Conservation (phyloP, 2,888 invertebrate species). For the Cetonia aurata region DNA sequence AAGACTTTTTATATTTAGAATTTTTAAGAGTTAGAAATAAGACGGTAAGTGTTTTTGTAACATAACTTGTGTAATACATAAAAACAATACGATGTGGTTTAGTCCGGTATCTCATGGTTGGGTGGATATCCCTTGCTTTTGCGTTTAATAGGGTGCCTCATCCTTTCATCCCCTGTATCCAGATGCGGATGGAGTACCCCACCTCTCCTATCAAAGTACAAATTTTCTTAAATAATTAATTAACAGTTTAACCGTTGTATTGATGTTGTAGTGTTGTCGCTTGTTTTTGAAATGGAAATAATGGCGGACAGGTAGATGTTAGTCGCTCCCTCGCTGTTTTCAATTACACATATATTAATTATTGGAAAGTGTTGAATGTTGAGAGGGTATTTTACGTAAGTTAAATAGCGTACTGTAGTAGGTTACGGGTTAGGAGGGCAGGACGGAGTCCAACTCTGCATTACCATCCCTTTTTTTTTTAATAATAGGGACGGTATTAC, state of each 20-base stretch:
- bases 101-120: slow-evolving; percentile 60
- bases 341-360: slow-evolving; percentile 64
- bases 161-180: slow-evolving; percentile 37
- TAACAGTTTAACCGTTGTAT: slow-evolving; percentile 61
- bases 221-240: slow-evolving; percentile 61
- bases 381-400: slow-evolving; percentile 67
- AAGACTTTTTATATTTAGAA: slow-evolving; percentile 45
- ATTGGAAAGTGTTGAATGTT: slow-evolving; percentile 66
- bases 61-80: slow-evolving; percentile 48
- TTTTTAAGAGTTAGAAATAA: slow-evolving; percentile 39
- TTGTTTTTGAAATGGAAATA: slow-evolving; percentile 44
- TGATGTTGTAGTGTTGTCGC: slow-evolving; percentile 62
- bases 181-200: slow-evolving; percentile 43
- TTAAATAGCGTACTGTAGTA: slow-evolving; percentile 68
- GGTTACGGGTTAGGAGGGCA: slow-evolving; percentile 59
- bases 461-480: slow-evolving; percentile 58
- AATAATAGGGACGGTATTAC: slow-evolving; percentile 60
- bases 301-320: slow-evolving; percentile 41
- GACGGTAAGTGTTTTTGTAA: slow-evolving; percentile 43
- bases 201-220: slow-evolving; percentile 65
- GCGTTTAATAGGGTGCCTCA: slow-evolving; percentile 57
- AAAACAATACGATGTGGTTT: slow-evolving; percentile 32
- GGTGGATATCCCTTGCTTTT: slow-evolving; percentile 61
- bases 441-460: slow-evolving; percentile 58
- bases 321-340: slow-evolving; percentile 66